Evolutionary conservation across 1,140 invertebrate species (phyloP).

Genomic region (Lordiphosa clarofinis): DNA sequence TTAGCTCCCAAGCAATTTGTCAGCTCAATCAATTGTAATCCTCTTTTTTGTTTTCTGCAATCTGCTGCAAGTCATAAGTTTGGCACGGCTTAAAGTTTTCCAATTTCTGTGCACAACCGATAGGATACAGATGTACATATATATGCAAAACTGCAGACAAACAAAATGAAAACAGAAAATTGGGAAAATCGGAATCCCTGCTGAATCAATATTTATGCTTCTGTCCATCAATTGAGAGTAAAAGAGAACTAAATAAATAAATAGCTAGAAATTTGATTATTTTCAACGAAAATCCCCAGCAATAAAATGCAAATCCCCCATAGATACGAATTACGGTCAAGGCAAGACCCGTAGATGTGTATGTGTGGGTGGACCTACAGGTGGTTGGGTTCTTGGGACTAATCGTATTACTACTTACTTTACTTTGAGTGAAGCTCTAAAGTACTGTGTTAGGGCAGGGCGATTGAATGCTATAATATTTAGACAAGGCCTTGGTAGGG

Average conservation of each 20-base stretch:
- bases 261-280: conserved; percentile 60
- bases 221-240: conserved; percentile 16
- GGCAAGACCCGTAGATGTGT: neutral
- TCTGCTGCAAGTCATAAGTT: conserved; percentile 3
- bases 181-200: conserved; percentile 2
- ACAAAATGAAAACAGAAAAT: neutral
- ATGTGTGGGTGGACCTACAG: neutral
- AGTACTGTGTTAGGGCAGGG: no score
- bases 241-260: conserved; percentile 55
- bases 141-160: neutral
- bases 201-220: conserved; percentile 18
- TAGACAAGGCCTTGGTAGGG: no score
- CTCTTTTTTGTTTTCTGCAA: conserved; percentile 1
- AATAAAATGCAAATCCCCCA: conserved; percentile 58
- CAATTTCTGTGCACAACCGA: conserved; percentile 1
- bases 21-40: conserved; percentile 34
- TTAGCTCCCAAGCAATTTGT: neutral
- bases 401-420: no score
- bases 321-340: conserved; percentile 34
- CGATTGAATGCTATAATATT: no score
- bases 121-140: no score
- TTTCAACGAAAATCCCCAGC: conserved; percentile 21
- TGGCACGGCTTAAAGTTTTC: conserved; percentile 1
- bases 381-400: neutral
- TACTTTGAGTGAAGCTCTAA: no score